Percentiles rank a stretch among this genome's conserved stretches.
Evolutionary conservation across 2,113 vertebrate species (phyloP).

Genomic region (Casuarius casuarius): DNA sequence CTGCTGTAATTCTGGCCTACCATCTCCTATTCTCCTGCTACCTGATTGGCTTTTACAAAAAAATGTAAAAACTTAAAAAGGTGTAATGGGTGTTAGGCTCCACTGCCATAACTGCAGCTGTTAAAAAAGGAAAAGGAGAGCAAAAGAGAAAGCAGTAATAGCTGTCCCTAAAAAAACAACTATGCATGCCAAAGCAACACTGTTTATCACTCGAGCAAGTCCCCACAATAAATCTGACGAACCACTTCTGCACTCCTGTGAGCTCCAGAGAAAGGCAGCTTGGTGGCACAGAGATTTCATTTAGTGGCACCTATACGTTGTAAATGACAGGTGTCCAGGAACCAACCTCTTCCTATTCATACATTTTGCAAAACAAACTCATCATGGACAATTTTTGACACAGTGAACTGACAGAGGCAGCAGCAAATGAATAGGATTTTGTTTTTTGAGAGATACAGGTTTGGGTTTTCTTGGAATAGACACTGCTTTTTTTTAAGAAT

Average conservation of each 20-base stretch:
- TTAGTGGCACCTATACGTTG: neutral
- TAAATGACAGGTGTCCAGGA: neutral
- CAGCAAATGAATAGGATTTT: neutral
- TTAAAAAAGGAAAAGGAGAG: neutral
- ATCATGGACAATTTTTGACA: neutral
- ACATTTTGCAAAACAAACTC: neutral
- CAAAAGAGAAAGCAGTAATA: neutral
- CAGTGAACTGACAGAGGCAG: neutral
- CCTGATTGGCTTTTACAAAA: constrained; percentile 39
- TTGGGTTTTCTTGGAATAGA: neutral
- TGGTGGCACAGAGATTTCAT: neutral
- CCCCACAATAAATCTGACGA: neutral
- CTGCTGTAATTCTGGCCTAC: neutral
- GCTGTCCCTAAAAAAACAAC: neutral
- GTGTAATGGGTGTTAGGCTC: neutral
- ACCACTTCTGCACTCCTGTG: neutral
- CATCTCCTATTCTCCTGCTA: neutral
- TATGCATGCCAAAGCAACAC: neutral
- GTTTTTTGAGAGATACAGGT: rapidly evolving
- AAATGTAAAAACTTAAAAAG: neutral
- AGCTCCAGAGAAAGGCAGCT: neutral
- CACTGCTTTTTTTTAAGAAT: neutral
- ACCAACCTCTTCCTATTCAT: neutral
- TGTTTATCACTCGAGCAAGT: neutral
- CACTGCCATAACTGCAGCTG: neutral